Evolutionary conservation across 2,797 vertebrate genomes (phyloP), one percentile per base, ranked within the genome.

Genomic region (Borostomias antarcticus): DNA sequence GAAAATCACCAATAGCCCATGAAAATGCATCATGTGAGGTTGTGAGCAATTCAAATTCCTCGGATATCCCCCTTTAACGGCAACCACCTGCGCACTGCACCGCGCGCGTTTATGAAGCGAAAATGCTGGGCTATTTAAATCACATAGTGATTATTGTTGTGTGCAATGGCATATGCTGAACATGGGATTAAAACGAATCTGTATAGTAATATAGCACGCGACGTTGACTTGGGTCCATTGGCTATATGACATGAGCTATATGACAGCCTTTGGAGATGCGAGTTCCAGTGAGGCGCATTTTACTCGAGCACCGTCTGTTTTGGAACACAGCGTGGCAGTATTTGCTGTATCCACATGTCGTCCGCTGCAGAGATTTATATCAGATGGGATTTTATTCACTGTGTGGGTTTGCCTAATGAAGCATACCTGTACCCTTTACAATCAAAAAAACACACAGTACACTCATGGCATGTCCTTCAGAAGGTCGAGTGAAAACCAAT

Each of bases 281-380:
- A 33, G 23, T 5, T 62, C 7, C 5, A 5, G 43, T 32, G 10
- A 43, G 43, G 9, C 43, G 40, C 37, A 45, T 28, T 72, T 63
- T 69, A 53, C 73, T 66, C 77, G 79, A 85, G 89, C 85, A 88
- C 82, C 71, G 15, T 85, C 87, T 72, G 68, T 57, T 78, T 86
- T 75, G 80, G 68, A 82, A 90, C 91, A 89, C 91, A 88, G 75
- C 87, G 91, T 87, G 91, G 90, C 91, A 91, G 89, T 90, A 87
- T 91, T 91, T 84, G 76, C 90, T 92, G 76, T 83, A 59, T 61
- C 75, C 79, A 86, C 75, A 85, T 25, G 40, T 2, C 25, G 0
- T n/a, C 40, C 17, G 15, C 40, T 45, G 40, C 40, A n/a, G 40
- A 45, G 7, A 1, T 45, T 15, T 5, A 45, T 45, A 45, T 17